Evolutionary conservation across 2,888 invertebrate species (phyloP).

Genomic region (Metellina segmentata): DNA sequence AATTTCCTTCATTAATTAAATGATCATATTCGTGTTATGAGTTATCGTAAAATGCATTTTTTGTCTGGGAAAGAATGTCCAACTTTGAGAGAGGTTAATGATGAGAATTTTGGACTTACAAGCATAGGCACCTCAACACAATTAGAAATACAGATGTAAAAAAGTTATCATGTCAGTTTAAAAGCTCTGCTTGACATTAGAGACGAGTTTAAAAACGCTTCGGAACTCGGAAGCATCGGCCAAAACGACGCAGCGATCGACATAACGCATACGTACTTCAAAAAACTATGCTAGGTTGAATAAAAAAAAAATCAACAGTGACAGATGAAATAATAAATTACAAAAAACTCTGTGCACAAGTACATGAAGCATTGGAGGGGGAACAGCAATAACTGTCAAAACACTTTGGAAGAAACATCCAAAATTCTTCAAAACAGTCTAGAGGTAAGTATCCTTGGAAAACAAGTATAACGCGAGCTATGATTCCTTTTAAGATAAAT

Average conservation of each 20-base stretch:
- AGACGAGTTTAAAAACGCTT: conserved; percentile 73
- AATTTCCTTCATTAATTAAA: conserved; percentile 59
- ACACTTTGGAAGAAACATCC: conserved; percentile 41
- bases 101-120: conserved; percentile 72
- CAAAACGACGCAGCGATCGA: conserved; percentile 70
- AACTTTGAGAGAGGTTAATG: conserved; percentile 58
- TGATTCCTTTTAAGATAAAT: conserved; percentile 14
- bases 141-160: conserved; percentile 75
- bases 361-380: conserved; percentile 67
- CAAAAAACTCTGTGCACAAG: conserved; percentile 71
- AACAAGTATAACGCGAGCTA: conserved; percentile 27
- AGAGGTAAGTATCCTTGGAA: conserved; percentile 29
- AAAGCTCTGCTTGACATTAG: conserved; percentile 74
- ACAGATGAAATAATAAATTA: conserved; percentile 74
- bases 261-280: conserved; percentile 30
- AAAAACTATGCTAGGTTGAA: conserved; percentile 67
- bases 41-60: conserved; percentile 69
- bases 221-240: conserved; percentile 72
- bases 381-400: conserved; percentile 72
- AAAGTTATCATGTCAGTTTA: conserved; percentile 74
- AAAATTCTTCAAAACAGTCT: conserved; percentile 55
- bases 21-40: conserved; percentile 49
- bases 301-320: conserved; percentile 56
- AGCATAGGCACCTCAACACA: conserved; percentile 75
- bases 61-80: conserved; percentile 60